These are phyloP conservation scores for Zaprionus capensis DNA, from an alignment of 1,140 invertebrate genomes.

Conservation along the genomic window DNA sequence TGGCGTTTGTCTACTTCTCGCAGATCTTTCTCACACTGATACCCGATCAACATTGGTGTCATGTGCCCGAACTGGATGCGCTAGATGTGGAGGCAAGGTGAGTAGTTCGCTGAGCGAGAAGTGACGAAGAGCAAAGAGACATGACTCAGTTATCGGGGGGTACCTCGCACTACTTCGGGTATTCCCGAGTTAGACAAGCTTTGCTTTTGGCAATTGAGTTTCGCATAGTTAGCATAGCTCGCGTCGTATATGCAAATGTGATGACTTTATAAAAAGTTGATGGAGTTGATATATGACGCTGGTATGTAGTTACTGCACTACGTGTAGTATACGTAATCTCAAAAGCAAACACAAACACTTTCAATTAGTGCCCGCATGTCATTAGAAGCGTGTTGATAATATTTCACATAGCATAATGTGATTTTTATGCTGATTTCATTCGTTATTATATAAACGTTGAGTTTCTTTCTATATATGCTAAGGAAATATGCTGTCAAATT, in stretches of 20 bases:
- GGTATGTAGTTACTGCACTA: slow-evolving; percentile 9
- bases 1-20: slow-evolving; percentile 93
- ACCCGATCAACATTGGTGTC: slow-evolving; percentile 92
- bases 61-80: slow-evolving; percentile 87
- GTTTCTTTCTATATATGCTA: not conserved
- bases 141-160: not conserved
- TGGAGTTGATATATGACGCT: slow-evolving; percentile 22
- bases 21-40: slow-evolving; percentile 93
- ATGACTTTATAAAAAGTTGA: slow-evolving; percentile 22
- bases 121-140: not conserved
- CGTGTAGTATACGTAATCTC: slow-evolving; percentile 14
- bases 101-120: slow-evolving; percentile 56
- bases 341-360: slow-evolving; percentile 18
- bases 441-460: not conserved
- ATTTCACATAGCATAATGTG: slow-evolving; percentile 11
- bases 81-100: slow-evolving; percentile 89
- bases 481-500: not conserved
- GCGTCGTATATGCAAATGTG: slow-evolving; percentile 5
- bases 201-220: too few relatives aligned
- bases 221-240: not conserved
- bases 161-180: slow-evolving; percentile 10
- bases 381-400: slow-evolving; percentile 22
- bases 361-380: slow-evolving; percentile 22
- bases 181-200: slow-evolving; percentile 31
- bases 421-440: slow-evolving; percentile 26